Conservation (phyloP, 2,797 vertebrate species). For the Mormyrops attenuatus region DNA sequence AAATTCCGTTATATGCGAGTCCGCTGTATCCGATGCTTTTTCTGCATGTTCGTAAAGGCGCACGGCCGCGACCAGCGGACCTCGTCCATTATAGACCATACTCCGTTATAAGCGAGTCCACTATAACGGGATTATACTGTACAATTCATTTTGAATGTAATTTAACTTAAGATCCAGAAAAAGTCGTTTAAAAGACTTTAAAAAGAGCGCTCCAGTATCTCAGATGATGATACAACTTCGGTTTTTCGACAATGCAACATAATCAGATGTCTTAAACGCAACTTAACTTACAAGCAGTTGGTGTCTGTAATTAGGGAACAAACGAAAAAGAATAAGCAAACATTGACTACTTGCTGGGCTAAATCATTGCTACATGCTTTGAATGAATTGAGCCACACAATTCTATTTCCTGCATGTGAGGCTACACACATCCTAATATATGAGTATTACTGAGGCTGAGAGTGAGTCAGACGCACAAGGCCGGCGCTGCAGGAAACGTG, state of each 20-base stretch:
- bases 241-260: neutral
- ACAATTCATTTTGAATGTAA: neutral
- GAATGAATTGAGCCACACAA: neutral
- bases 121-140: too few relatives aligned
- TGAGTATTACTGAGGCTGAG: slow-evolving; percentile 27
- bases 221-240: neutral
- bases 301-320: neutral
- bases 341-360: neutral
- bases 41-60: too few relatives aligned
- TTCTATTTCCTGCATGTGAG: too few relatives aligned
- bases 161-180: neutral
- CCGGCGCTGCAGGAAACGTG: slow-evolving; percentile 50
- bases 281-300: neutral
- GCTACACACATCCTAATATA: neutral
- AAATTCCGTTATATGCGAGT: too few relatives aligned
- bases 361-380: neutral
- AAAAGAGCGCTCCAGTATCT: neutral
- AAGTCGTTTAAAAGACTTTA: neutral
- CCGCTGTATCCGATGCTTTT: too few relatives aligned
- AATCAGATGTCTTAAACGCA: neutral
- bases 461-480: slow-evolving; percentile 57
- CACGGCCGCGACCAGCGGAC: too few relatives aligned
- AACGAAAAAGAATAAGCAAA: neutral
- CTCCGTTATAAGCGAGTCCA: too few relatives aligned
- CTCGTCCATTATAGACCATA: too few relatives aligned